Percentiles rank a stretch among this genome's conserved stretches.
Evolutionary conservation across 2,113 vertebrate species (phyloP).

Genomic region (Malurus alboscapulatus): DNA sequence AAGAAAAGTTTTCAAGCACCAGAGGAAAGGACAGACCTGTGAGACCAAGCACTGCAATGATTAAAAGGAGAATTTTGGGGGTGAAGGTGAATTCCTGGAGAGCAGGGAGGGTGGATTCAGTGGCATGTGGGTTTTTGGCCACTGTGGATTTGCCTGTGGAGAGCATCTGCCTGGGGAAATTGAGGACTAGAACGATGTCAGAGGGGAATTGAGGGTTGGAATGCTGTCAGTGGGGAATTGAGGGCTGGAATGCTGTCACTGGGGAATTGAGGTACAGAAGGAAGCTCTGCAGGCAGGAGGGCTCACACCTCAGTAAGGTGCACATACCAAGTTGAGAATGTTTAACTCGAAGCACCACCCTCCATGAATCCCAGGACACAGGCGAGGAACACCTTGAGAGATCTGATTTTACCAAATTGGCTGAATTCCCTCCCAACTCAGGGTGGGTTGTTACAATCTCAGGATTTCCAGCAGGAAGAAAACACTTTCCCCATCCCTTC

Average conservation of each 20-base stretch:
- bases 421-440: background rate
- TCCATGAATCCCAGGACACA: background rate
- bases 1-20: background rate
- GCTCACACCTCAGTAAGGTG: background rate
- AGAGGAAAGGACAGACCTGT: background rate
- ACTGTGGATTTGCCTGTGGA: background rate
- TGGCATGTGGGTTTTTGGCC: background rate
- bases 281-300: background rate
- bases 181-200: background rate
- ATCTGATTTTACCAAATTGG: background rate
- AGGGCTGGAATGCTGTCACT: too few relatives aligned
- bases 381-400: background rate
- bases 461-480: background rate
- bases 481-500: background rate
- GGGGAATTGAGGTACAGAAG: background rate
- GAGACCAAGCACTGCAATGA: background rate
- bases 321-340: background rate
- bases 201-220: too few relatives aligned
- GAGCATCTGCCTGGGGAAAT: background rate
- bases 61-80: background rate
- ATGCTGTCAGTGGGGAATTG: too few relatives aligned
- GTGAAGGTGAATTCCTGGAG: background rate
- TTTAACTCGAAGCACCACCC: background rate
- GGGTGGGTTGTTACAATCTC: fast-evolving
- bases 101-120: background rate